Conservation (phyloP, 2,888 invertebrate genomes). For the Melanostoma scalare region DNA sequence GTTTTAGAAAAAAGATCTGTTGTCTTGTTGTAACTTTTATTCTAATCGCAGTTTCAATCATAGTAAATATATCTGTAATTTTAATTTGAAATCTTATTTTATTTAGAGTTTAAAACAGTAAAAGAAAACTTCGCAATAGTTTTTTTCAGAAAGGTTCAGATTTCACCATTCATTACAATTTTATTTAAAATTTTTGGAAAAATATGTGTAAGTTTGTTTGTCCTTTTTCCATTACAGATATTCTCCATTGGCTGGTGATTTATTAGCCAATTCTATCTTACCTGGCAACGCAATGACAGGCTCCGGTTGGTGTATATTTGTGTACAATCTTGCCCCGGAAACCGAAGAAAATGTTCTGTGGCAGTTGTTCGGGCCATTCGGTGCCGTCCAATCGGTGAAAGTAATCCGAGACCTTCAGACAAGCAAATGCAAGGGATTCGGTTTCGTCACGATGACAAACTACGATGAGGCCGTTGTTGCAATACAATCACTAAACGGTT, state of each 20-base stretch:
- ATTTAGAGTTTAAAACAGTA: too few relatives aligned
- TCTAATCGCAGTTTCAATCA: too few relatives aligned
- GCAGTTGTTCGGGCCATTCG: slow-evolving; percentile 97
- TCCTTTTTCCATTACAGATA: slow-evolving; percentile 84
- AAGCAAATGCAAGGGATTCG: slow-evolving; percentile 97
- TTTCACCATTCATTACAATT: too few relatives aligned
- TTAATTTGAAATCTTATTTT: too few relatives aligned
- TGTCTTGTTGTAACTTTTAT: too few relatives aligned
- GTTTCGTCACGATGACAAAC: slow-evolving; percentile 97
- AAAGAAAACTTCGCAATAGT: too few relatives aligned
- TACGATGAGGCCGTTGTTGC: slow-evolving; percentile 96
- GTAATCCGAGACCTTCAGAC: slow-evolving; percentile 95
- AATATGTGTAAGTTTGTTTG: too few relatives aligned
- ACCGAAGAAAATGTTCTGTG: slow-evolving; percentile 96
- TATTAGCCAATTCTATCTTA: slow-evolving; percentile 88
- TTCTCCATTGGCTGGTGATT: slow-evolving; percentile 91
- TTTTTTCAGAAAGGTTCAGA: too few relatives aligned
- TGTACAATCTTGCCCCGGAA: slow-evolving; percentile 95
- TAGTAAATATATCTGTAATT: too few relatives aligned
- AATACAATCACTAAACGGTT: slow-evolving; percentile 95
- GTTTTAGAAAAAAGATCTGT: too few relatives aligned
- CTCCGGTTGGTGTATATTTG: slow-evolving; percentile 90
- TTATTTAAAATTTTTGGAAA: too few relatives aligned
- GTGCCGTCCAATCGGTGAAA: slow-evolving; percentile 96
- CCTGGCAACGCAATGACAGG: slow-evolving; percentile 91